A percentile compares a stretch with the other conserved stretches of the same genome.
Evolutionary conservation across 2,888 invertebrate genomes (phyloP).

Genomic region (Prenolepis imparis): DNA sequence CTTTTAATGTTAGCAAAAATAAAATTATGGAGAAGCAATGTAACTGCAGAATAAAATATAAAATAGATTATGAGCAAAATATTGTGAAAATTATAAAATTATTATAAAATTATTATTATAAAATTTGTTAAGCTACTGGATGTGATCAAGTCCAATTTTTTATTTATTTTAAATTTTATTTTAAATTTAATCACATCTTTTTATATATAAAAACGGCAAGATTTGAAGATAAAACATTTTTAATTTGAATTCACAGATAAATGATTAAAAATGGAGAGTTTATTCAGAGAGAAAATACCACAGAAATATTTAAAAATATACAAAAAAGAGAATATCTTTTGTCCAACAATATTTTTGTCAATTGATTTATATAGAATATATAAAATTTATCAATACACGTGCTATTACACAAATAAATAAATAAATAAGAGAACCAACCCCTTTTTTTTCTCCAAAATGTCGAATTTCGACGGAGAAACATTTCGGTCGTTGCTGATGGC

Average conservation of each 20-base stretch:
- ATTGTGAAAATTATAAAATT: neutral
- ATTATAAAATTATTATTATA: neutral
- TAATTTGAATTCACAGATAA: neutral
- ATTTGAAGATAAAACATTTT: neutral
- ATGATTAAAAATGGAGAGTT: neutral
- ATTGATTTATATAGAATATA: neutral
- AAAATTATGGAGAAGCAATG: neutral
- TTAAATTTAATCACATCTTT: neutral
- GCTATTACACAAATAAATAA: neutral
- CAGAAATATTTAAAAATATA: neutral
- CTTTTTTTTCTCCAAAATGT: neutral
- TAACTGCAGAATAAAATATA: neutral
- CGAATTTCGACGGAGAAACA: constrained; percentile 10
- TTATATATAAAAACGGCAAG: neutral
- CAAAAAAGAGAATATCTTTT: neutral
- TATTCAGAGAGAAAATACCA: neutral
- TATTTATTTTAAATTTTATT: neutral
- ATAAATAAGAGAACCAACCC: constrained; percentile 11
- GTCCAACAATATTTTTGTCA: neutral
- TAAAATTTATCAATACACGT: constrained; percentile 6
- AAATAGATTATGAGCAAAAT: neutral
- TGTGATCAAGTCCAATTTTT: neutral
- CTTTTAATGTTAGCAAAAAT: neutral
- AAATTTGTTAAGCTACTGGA: neutral
- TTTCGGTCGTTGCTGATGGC: constrained; percentile 13